Evolutionary conservation across 2,113 vertebrate species (phyloP), one percentile per base, ranked within the genome.

Genomic region (Campylomormyrus tamandua): DNA sequence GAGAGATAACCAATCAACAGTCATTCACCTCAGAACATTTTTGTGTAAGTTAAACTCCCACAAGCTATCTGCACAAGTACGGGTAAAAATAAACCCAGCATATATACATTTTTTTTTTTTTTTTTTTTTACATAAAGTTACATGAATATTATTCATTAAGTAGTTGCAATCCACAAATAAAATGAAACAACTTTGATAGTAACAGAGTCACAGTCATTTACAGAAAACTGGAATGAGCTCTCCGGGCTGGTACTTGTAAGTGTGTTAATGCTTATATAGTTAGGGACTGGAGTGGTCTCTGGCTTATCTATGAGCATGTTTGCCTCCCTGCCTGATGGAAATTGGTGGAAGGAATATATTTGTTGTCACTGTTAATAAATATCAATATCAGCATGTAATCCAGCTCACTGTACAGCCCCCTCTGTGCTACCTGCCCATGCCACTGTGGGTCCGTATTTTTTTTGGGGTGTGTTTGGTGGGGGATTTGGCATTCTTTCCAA

Each of bases 181-280:
- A 90, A 74, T n/a, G 45, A 83, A 88, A 88, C 21, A 35, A 87
- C 48, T 87, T 52, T 46, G 39, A 45, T 8, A 46, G 83, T 48
- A 84, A 84, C 45, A 48, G 45, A 45, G 42, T 48, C 45, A 83
- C 80, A 84, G 45, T 84, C 35, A 53, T 87, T 87, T 53, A 87
- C 50, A 87, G 46, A 53, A 35, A 87, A 24, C 46, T 88, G 87
- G 91, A 90, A 85, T 88, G 62, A 87, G 88, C 35, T 58, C 87
- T 91, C 89, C 89, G 52, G 88, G 45, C 90, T 91, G 90, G 92
- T 83, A 90, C 89, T 87, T 92, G 89, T 89, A 87, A 48, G 77
- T 86, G 52, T 88, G 53, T 31, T 66, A 90, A 58, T 84, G 89
- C 90, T 88, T 89, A 42, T 87, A 87, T 66, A 83, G 66, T 84